phyloP scores from a whole-genome alignment of 1,140 invertebrate genomes.

The Frieseomelitta varia region DNA sequence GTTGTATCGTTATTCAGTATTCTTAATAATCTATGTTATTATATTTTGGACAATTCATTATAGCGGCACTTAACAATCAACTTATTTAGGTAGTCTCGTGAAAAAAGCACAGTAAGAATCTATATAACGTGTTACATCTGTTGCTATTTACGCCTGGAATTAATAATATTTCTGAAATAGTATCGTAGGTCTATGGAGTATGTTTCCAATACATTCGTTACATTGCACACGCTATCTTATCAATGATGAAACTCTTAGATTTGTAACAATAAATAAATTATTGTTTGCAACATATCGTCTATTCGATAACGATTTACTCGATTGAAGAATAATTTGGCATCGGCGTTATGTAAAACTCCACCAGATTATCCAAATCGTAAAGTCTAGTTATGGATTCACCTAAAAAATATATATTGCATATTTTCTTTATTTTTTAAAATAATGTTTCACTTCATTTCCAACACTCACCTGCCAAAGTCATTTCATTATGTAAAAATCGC shows the following conservation, averaged over 20 bases:
- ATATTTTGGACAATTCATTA: conserved; percentile 55
- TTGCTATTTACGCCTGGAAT: conserved; percentile 44
- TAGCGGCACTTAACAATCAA: conserved; percentile 42
- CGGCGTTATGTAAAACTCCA: conserved; percentile 79
- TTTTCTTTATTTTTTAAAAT: not conserved
- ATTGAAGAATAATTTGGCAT: conserved; percentile 70
- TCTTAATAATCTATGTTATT: conserved; percentile 54
- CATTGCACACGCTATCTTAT: conserved; percentile 38
- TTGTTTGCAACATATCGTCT: conserved; percentile 63
- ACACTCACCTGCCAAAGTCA: conserved; percentile 83
- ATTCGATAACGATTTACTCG: conserved; percentile 56
- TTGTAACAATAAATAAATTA: conserved; percentile 71
- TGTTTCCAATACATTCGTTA: conserved; percentile 56
- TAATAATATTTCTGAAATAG: conserved; percentile 33
- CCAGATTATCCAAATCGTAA: conserved; percentile 79
- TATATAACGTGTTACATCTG: conserved; percentile 43
- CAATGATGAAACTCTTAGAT: conserved; percentile 41
- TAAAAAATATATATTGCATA: conserved; percentile 57
- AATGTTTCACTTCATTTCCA: not conserved
- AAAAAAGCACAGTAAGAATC: conserved; percentile 42
- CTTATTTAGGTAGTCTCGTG: conserved; percentile 22
- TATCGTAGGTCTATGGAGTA: conserved; percentile 35
- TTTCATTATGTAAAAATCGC: conserved; percentile 84
- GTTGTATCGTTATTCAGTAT: conserved; percentile 65
- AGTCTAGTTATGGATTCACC: conserved; percentile 78